phyloP scores from a whole-genome alignment of 2,113 vertebrate genomes.

The Aplodontia rufa region DNA sequence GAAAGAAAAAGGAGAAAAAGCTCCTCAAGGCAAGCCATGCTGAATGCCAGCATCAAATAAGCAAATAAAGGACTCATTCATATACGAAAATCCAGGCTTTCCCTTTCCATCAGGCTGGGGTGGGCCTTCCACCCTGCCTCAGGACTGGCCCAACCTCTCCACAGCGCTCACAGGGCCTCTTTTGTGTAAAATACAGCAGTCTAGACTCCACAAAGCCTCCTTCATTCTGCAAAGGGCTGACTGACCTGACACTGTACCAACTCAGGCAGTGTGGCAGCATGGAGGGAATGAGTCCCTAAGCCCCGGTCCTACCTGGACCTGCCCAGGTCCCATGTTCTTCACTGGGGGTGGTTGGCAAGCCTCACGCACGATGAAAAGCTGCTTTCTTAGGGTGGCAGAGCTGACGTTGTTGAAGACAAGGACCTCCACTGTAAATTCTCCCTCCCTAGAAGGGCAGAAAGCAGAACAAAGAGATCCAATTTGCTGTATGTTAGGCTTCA shows the following conservation, averaged over 20 bases:
- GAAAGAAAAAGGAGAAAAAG: accelerated
- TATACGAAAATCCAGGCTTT: neutral
- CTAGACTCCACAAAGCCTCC: neutral
- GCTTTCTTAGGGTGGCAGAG: conserved; percentile 81
- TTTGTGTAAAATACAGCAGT: neutral
- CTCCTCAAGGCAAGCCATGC: neutral
- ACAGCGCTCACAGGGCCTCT: neutral
- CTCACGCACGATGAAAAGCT: conserved; percentile 85
- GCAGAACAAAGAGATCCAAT: accelerated
- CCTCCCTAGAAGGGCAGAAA: conserved; percentile 79
- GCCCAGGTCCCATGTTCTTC: conserved; percentile 88
- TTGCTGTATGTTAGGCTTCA: accelerated
- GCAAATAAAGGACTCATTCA: neutral
- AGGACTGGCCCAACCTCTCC: neutral
- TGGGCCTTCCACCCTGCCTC: neutral
- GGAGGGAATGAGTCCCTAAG: too few species aligned
- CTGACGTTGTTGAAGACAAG: conserved; percentile 86
- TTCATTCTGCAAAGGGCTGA: neutral
- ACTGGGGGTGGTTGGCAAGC: conserved; percentile 88
- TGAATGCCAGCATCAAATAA: neutral
- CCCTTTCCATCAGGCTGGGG: neutral
- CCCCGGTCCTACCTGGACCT: conserved; percentile 83
- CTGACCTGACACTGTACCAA: neutral
- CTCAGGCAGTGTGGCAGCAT: neutral
- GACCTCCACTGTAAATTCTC: conserved; percentile 86